These are phyloP conservation scores for Rostratula benghalensis DNA, from an alignment of 2,113 vertebrate genomes.

Conservation along the genomic window DNA sequence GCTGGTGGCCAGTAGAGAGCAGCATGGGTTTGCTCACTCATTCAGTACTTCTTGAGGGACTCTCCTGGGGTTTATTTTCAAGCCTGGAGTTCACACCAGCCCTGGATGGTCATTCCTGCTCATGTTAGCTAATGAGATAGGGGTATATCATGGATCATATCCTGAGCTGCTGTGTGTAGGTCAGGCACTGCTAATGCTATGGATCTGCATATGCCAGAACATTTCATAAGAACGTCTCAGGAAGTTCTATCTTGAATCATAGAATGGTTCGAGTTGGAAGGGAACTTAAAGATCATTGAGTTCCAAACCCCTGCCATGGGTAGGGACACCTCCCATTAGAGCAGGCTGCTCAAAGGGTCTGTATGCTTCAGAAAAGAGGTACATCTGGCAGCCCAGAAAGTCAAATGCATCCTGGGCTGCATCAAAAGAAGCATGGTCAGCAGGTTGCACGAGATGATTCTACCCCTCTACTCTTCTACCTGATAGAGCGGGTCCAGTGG, in stretches of 20 bases:
- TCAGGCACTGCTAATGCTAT: neutral
- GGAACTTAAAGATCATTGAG: too few species aligned
- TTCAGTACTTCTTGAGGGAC: neutral
- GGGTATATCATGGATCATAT: neutral
- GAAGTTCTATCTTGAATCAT: neutral
- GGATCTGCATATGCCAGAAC: neutral
- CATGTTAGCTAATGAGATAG: neutral
- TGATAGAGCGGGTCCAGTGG: too few species aligned
- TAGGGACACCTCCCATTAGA: too few species aligned
- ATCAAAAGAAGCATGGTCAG: too few species aligned
- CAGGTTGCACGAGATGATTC: too few species aligned
- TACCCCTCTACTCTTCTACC: too few species aligned
- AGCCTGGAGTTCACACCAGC: neutral
- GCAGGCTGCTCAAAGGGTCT: neutral
- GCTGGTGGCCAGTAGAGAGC: accelerated
- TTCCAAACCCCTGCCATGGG: too few species aligned
- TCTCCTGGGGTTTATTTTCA: neutral
- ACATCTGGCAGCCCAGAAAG: neutral
- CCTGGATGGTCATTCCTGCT: neutral
- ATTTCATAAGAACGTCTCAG: neutral
- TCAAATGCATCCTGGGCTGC: too few species aligned
- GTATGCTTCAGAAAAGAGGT: neutral
- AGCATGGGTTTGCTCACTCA: neutral
- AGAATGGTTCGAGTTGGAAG: too few species aligned
- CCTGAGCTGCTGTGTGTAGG: neutral